Base-by-base conservation (phyloP, 2,888 invertebrate genomes). In the Drosophila phalerata region DNA sequence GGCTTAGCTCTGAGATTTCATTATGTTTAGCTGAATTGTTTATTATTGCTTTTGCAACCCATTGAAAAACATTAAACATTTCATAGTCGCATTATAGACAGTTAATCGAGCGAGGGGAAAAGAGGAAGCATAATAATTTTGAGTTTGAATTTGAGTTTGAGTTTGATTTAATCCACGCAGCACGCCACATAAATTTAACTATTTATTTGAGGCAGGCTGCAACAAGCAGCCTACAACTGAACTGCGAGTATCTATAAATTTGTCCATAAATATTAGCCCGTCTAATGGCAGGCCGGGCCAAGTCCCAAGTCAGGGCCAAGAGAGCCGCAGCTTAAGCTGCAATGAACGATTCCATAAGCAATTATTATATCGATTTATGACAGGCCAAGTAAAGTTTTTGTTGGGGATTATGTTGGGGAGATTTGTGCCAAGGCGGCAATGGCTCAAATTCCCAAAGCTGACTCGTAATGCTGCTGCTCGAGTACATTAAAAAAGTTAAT, bases 301-400 rank as follows among this genome's bases (percentile, higher is more conserved):
- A 17, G 30, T 43, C 53, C 51, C 17, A 48, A 17, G 30, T 43
- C 53, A 32, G 76, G 67, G 69, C 69, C 65, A 63, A 73, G 52
- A 38, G 48, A 60, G 69, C 47, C 40, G 45, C 45, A n/a, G 79
- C 61, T 62, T 51, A 71, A 85, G 73, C 82, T 68, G 69, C 77
- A 79, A 63, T 88, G 83, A 83, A 82, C 88, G 79, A 82, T 79
- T 85, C 79, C 82, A 81, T 88, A 88, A 79, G 71, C 82, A 83
- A 85, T 83, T 83, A 88, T 85, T 85, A 69, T 69, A 65, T 82
- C 79, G 79, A 77, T 77, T 77, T 77, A 77, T 77, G 77, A 63
- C 75, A 42, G 45, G 45, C 69, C 62, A 25, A 53, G 64, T 47
- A 25, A 63, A 63, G 65, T 62, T 38, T 49, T 42, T 57, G 57